Percentiles rank a stretch among this genome's conserved stretches.
Evolutionary conservation across 2,113 vertebrate genomes (phyloP).

Genomic region (Panthera uncia): DNA sequence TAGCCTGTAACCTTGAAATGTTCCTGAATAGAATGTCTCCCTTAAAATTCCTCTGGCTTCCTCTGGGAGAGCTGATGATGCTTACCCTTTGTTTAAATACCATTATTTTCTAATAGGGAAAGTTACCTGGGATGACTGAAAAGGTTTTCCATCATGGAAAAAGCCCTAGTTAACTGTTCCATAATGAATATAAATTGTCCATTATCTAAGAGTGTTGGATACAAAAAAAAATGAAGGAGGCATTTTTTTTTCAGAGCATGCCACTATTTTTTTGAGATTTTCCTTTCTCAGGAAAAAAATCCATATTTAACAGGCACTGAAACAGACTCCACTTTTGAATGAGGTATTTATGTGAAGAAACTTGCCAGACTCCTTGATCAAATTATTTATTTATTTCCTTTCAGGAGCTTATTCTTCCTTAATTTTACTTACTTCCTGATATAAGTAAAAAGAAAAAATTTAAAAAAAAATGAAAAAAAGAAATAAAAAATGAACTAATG

Average conservation of each 20-base stretch:
- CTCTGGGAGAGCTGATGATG: not conserved
- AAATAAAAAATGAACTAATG: not conserved
- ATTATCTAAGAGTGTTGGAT: not conserved
- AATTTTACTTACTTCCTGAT: not conserved
- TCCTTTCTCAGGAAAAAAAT: not conserved
- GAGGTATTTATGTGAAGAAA: constrained; percentile 5
- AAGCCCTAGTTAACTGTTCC: not conserved
- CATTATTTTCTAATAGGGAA: constrained; percentile 23
- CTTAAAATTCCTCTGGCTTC: not conserved
- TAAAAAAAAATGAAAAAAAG: not conserved
- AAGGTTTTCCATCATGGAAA: not conserved
- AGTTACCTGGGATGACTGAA: not conserved
- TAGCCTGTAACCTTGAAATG: not conserved
- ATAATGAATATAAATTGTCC: not conserved
- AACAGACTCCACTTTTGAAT: not conserved
- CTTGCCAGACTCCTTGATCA: not conserved
- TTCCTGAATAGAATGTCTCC: not conserved
- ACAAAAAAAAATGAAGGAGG: not conserved
- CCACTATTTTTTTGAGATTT: not conserved
- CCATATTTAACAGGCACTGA: not conserved
- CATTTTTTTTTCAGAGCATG: not conserved
- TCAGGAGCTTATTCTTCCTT: not conserved
- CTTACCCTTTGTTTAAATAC: not conserved
- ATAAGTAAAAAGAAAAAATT: not conserved
- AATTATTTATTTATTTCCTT: not conserved